Conservation (phyloP, 1,140 invertebrate species). For the Drosophila azteca region DNA sequence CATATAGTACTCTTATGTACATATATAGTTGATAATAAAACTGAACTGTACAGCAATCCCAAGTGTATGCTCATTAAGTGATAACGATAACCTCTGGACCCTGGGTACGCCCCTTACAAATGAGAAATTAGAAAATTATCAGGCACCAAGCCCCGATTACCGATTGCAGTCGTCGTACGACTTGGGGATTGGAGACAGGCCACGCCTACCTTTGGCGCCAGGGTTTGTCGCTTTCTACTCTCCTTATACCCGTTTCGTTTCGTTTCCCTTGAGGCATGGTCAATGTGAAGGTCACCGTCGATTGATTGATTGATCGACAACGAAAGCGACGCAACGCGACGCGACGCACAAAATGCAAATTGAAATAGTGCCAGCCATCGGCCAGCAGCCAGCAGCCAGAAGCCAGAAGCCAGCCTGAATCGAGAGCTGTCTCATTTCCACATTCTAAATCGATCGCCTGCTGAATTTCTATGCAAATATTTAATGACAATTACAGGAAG, state of each 20-base stretch:
- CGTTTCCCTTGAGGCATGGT: constrained; percentile 3
- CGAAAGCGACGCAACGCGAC: constrained; percentile 25
- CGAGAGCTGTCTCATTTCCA: constrained; percentile 9
- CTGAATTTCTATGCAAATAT: constrained; percentile 61
- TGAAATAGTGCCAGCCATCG: constrained; percentile 65
- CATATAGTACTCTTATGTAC: constrained; percentile 17
- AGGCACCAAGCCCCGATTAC: not conserved
- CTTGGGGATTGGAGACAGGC: constrained; percentile 21
- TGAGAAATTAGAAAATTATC: constrained; percentile 17
- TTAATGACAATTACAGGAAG: constrained; percentile 56
- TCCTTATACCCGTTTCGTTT: not conserved
- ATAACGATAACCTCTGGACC: constrained; percentile 24
- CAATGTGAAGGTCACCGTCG: constrained; percentile 56
- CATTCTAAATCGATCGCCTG: not conserved
- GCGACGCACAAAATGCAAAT: constrained; percentile 52
- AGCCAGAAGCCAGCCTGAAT: constrained; percentile 38
- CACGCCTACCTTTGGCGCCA: constrained; percentile 51
- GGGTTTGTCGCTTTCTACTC: constrained; percentile 1
- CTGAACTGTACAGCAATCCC: constrained; percentile 25
- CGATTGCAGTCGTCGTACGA: not conserved
- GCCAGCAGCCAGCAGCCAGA: no score
- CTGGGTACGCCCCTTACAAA: constrained; percentile 33
- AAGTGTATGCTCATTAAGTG: constrained; percentile 1
- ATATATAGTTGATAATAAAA: constrained; percentile 50
- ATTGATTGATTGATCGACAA: constrained; percentile 58